Evolutionary conservation across 1,140 invertebrate species (phyloP), one percentile per base, ranked within the genome.

Genomic region (Cotesia chilonis): DNA sequence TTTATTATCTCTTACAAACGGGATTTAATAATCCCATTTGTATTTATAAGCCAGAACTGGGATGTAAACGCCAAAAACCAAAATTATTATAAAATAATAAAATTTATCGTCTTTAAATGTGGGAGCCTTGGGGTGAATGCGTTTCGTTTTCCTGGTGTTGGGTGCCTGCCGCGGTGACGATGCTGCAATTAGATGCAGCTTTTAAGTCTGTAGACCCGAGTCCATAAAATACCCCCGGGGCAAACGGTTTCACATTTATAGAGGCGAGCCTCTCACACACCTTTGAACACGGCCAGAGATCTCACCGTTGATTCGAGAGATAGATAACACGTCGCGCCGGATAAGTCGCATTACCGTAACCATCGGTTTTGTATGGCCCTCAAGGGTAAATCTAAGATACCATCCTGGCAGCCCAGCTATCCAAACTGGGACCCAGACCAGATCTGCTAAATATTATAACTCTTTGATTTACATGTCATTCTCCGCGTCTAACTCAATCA

Each of bases 41-140:
- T 20, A 61, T 47, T 41, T 47, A 41, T 51, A n/a, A 6, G 37
- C 38, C n/a, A n/a, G 7, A 17, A 14, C 35, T 63, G 35, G 10
- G 7, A 37, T 37, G 57, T 35, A 35, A 12, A 35, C 12, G 17
- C 17, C 70, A 57, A 78, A 78, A 80, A 78, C 77, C 77, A 36
- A 81, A 81, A 81, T 81, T 79, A 79, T 79, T 75, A 74, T 75
- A 76, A 74, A 76, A 75, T 59, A 72, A 77, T 79, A 73, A 79
- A 80, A 81, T 81, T 80, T 81, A 81, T 81, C 67, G 80, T 77
- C 79, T 77, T 79, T 81, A 79, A 83, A 83, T 83, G 80, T 76
- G 78, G 37, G 47, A 51, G 65, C 64, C 41, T 37, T 28, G 12
- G 71, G 69, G 41, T 47, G 28, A 60, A 52, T 28, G 28, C 28